Base-by-base conservation (phyloP, 2,113 vertebrate species). In the Willisornis vidua region DNA sequence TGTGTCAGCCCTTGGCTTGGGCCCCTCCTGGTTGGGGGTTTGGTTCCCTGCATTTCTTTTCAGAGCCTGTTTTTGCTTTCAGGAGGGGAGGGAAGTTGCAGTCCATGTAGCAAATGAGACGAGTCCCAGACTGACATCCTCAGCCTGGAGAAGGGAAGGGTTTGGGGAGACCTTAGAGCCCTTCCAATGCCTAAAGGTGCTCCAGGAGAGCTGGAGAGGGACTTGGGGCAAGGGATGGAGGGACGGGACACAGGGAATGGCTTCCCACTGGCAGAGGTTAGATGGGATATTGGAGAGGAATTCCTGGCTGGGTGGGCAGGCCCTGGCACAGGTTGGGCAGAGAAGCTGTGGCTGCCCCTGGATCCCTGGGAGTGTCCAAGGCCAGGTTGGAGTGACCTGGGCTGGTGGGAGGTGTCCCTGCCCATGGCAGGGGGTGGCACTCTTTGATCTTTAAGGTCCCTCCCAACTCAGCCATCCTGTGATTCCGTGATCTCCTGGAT, bases 261-360 rank as follows among this genome's bases (percentile, higher is more conserved):
- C 19, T 54, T 4, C n/a, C 19, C 23, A 39, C 16, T 83, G 29
- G 9, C n/a, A 70, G 5, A 68, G 61, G 20, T 7, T 10, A 33
- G n/a, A 3, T 49, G 63, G 54, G 48, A 43, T 18, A 13, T 7
- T 26, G 48, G 41, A 41, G 31, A 70, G 35, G 23, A 62, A 76
- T 63, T 2, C 4, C 7, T 54, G 1, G 1, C 24, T 48, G 11
- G 7, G 48, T 31, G 41, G 7, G 1, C 3, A 82, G 23, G 10
- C 7, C 22, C 33, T 75, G 87, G 35, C 41, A 43, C n/a, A 41
- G n/a, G 0, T 45, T 23, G 48, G 22, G 48, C 48, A 78, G 67
- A 65, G 59, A 31, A 80, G 43, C 58, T 26, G 68, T 66, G 77
- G 37, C 51, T 89, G 78, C 17, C 29, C 11, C 48, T 37, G 37